Conservation (phyloP, 2,113 vertebrate species). For the Thoracochromis brauschi region DNA sequence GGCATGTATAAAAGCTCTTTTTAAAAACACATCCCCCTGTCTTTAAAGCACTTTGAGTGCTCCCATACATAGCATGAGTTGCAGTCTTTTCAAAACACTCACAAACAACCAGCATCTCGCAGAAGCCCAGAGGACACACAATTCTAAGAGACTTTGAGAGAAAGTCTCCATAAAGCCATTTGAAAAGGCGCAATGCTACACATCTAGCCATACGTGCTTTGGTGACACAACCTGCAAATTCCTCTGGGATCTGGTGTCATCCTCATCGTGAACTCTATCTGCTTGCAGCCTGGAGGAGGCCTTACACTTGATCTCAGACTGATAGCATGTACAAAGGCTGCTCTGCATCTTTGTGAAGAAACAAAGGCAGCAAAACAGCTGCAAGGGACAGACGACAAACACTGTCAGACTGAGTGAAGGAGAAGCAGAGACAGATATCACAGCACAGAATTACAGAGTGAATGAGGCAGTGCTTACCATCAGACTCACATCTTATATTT, state of each 20-base stretch:
- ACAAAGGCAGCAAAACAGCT: not conserved
- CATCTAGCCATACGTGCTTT: conserved; percentile 22
- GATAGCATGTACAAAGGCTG: conserved; percentile 12
- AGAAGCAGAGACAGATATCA: not conserved
- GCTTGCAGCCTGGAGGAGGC: conserved; percentile 14
- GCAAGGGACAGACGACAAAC: not conserved
- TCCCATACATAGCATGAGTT: conserved; percentile 7
- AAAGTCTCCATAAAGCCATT: conserved; percentile 39
- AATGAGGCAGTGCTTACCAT: not conserved
- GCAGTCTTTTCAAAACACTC: conserved; percentile 49
- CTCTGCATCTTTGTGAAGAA: conserved; percentile 14
- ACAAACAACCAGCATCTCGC: conserved; percentile 25
- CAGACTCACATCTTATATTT: not conserved
- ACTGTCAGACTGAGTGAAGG: not conserved
- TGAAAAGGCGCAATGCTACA: conserved; percentile 35
- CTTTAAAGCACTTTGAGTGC: not conserved
- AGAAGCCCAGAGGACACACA: conserved; percentile 37
- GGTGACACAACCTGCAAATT: conserved; percentile 52
- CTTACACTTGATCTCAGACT: conserved; percentile 31
- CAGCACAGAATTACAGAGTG: not conserved
- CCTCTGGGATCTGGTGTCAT: conserved; percentile 47
- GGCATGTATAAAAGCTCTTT: not conserved
- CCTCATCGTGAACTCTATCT: conserved; percentile 2
- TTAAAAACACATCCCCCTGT: not conserved
- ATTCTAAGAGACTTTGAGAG: conserved; percentile 13